These are phyloP conservation scores for Lumbricus terrestris DNA, from an alignment of 2,888 invertebrate species.

Conservation along the genomic window DNA sequence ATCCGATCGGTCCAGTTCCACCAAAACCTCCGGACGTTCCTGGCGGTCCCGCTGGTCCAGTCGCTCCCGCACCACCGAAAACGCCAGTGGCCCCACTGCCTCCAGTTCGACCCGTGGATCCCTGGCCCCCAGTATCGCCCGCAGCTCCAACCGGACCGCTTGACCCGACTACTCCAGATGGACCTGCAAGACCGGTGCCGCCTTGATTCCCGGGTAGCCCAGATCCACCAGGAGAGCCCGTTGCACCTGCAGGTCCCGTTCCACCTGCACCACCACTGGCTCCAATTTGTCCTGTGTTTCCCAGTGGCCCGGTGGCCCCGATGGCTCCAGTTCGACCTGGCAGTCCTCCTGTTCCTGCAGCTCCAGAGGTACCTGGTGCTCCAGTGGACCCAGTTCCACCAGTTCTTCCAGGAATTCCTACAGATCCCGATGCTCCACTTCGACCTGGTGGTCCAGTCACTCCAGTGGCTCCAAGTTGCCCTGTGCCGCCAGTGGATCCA, in stretches of 20 bases:
- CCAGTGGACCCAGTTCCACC: constrained; percentile 6
- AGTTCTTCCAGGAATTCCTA: neutral
- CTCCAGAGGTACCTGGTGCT: neutral
- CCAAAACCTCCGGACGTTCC: neutral
- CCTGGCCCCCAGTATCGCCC: neutral
- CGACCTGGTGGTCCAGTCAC: constrained; percentile 17
- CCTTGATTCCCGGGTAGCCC: constrained; percentile 19
- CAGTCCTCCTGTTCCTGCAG: neutral
- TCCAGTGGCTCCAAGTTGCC: constrained; percentile 20
- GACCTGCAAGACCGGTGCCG: constrained; percentile 16
- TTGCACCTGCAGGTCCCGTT: neutral
- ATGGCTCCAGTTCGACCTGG: constrained; percentile 8
- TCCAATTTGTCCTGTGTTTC: neutral
- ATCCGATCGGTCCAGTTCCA: neutral
- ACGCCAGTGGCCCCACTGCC: neutral
- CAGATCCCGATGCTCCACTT: neutral
- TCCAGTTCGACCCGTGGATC: neutral
- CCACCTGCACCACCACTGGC: neutral
- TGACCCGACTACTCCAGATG: constrained; percentile 14
- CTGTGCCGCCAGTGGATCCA: constrained; percentile 20
- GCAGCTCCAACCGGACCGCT: constrained; percentile 16
- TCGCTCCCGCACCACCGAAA: neutral
- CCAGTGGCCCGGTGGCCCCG: neutral
- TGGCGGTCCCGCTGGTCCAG: neutral
- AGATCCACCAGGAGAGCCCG: constrained; percentile 23